Base-by-base conservation (phyloP, 1,140 invertebrate species). In the Drosophila ogumai region DNA sequence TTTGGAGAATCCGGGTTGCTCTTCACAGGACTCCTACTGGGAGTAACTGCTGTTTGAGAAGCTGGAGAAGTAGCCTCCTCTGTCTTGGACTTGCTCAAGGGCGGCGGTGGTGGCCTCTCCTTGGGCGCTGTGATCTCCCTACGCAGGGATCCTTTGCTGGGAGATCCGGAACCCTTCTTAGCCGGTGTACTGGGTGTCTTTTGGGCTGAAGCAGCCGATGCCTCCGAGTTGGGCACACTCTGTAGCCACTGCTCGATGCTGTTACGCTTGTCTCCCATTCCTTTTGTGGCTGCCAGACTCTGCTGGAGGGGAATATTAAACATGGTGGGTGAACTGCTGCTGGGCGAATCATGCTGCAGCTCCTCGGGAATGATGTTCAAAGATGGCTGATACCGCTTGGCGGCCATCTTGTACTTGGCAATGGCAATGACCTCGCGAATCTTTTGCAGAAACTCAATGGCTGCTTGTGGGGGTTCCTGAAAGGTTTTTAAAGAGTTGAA, bases 371-470 rank as follows among this genome's bases (percentile, higher is more conserved):
- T 98, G 61, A 95, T 95, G 59, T 95, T 94, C 2, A 98, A 93
- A 57, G 95, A 96, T 13, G 97, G 97, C 57, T 95, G 94, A 87
- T 97, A 98, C 47, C 95, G 94, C 93, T 97, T 97, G 1, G 95
- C 93, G 36, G 94, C 94, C 95, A 98, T 97, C 93, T 97, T 97
- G 75, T 96, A 95, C 90, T 97, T 97, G 3, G 97, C 97, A 41
- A 97, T 96, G 17, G 96, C 94, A 71, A 98, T 98, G 8, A 98
- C 97, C 94, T 98, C 97, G 63, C 97, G 94, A 59, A 98, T 97
- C 93, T 97, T 97, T 1, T 95, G 94, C 17, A 98, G 93, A 91
- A 98, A 98, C 93, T 98, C 97, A 61, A 97, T 92, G 22, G 97
- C 96, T 28, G 96, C 97, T 68, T 96, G 96, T 15, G 97, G 97